A percentile compares a stretch with the other conserved stretches of the same genome.
Evolutionary conservation across 2,113 vertebrate species (phyloP).

Genomic region (Theristicus caerulescens): DNA sequence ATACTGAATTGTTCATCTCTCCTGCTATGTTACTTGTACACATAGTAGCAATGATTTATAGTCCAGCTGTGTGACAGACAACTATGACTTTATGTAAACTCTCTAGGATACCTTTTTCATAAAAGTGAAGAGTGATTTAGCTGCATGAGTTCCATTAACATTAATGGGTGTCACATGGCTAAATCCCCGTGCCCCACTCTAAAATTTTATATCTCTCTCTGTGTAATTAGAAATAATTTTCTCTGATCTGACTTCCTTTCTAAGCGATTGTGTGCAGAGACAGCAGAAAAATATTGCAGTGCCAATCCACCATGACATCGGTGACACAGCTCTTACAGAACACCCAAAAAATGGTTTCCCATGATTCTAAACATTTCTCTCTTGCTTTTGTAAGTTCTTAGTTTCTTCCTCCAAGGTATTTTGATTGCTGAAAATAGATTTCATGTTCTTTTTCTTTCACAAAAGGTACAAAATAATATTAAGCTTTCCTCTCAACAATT

Average conservation of each 20-base stretch:
- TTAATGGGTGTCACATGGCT: conserved; percentile 43
- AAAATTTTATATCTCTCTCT: background rate
- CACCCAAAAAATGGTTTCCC: background rate
- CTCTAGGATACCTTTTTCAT: conserved; percentile 19
- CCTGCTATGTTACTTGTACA: background rate
- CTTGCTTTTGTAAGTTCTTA: background rate
- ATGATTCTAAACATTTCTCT: background rate
- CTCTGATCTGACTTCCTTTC: conserved; percentile 5
- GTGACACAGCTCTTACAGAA: background rate
- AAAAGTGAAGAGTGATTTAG: background rate
- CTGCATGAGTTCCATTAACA: conserved; percentile 31
- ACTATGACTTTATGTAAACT: background rate
- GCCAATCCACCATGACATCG: background rate
- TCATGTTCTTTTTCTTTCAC: background rate
- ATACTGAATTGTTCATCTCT: background rate
- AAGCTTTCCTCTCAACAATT: background rate
- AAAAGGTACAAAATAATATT: background rate
- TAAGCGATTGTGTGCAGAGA: background rate
- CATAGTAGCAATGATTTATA: background rate
- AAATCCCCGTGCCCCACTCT: background rate
- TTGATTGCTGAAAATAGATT: background rate
- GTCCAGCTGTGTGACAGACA: conserved; percentile 35
- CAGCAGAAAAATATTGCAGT: background rate
- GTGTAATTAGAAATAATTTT: conserved; percentile 49
- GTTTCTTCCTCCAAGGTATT: background rate